Base-by-base conservation (phyloP, 2,888 invertebrate species). In the Hirtodrosophila cameraria region DNA sequence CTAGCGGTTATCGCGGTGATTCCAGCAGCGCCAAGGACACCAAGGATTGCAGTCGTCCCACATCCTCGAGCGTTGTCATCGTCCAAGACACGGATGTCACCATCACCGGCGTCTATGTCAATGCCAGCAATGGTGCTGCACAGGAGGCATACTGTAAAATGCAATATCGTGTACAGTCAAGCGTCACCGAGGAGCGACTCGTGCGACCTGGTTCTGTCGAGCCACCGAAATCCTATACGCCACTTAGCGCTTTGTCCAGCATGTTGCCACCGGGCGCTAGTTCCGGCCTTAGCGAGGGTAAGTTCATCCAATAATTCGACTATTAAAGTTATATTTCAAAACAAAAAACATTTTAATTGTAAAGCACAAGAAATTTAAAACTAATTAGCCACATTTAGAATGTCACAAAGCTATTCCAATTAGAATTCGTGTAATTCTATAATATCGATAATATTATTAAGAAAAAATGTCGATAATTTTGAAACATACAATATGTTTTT, bases 141-240 rank as follows among this genome's bases (percentile, higher is more conserved):
- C 94, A 94, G 87, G 96, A 95, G 88, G 96, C 96, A 23, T 96
- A 94, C 88, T 96, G 96, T 90, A 96, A 96, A 75, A 96, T 96
- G 95, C 96, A 96, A 91, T 96, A 97, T 90, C 94, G 96, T 71
- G 96, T 96, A 77, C 96, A 96, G 72, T 96, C 96, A 42, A 96
- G 96, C 46, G 96, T 96, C 88, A 96, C 96, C 8, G 96, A 96
- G 75, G 95, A 96, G 46, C 95, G 96, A 42, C 94, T 96, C 18
- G 94, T 96, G 93, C 94, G 89, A 2, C 90, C 91, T 1, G 89
- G 82, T 35, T 90, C 90, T 1, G 88, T 89, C 12, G 90, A 90
- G 66, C 72, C 92, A 88, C 72, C 92, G 83, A 94, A 94, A 88
- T 94, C 96, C 11, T 97, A 97, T 90, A 96, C 96, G 36, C 96